phyloP scores from a whole-genome alignment of 1,140 invertebrate genomes.

The Coelopa frigida region DNA sequence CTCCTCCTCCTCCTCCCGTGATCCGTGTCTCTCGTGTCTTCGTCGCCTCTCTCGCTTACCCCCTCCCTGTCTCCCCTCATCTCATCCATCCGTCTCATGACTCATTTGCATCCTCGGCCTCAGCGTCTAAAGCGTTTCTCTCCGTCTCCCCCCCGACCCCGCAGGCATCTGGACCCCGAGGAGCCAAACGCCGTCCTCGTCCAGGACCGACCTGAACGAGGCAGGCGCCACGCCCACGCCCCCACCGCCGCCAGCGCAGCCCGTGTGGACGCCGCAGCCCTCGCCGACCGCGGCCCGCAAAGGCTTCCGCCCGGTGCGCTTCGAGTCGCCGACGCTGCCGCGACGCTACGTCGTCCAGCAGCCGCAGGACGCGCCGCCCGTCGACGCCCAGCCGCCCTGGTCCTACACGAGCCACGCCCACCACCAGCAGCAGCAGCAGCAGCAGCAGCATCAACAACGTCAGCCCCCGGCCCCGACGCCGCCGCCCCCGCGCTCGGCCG shows the following conservation, averaged over 20 bases:
- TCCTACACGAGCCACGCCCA: slow-evolving; percentile 12
- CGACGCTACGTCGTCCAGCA: slow-evolving; percentile 42
- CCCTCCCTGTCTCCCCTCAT: neutral
- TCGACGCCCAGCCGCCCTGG: slow-evolving; percentile 26
- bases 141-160: neutral
- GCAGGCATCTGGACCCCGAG: slow-evolving; percentile 40
- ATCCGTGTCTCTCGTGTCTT: slow-evolving; percentile 1
- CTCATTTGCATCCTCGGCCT: neutral
- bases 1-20: neutral
- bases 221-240: slow-evolving; percentile 20
- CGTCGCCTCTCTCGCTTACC: no score
- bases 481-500: slow-evolving; percentile 19
- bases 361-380: slow-evolving; percentile 10
- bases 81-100: neutral
- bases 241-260: slow-evolving; percentile 53
- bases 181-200: slow-evolving; percentile 35
- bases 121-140: neutral
- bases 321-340: slow-evolving; percentile 61
- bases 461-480: slow-evolving; percentile 11
- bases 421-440: neutral
- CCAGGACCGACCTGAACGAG: slow-evolving; percentile 26
- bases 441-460: no score
- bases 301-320: slow-evolving; percentile 67
- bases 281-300: slow-evolving; percentile 54
- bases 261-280: slow-evolving; percentile 57